Percentiles rank a stretch among this genome's conserved stretches.
Conservation (phyloP, 2,888 invertebrate genomes). For the Torymus auratus region DNA sequence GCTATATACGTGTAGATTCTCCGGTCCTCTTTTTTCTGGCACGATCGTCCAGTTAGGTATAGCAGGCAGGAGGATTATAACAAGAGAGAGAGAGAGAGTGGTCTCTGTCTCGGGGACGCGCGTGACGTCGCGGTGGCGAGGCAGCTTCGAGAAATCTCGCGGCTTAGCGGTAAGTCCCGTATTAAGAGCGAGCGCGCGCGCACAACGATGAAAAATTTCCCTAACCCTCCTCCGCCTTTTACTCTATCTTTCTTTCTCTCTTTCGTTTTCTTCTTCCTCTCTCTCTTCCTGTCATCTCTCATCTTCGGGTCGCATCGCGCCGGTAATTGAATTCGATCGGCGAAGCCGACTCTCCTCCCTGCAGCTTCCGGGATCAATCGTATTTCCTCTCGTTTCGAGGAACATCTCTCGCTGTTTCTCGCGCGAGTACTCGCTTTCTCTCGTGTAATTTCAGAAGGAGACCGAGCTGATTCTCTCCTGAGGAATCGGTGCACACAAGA, state of each 20-base stretch:
- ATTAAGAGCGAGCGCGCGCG: slow-evolving; percentile 31
- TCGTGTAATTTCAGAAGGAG: slow-evolving; percentile 13
- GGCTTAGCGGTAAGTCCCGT: slow-evolving; percentile 43
- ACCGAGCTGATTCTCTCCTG: not conserved
- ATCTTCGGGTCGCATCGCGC: slow-evolving; percentile 16
- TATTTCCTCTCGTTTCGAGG: slow-evolving; percentile 35
- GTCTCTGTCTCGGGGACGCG: slow-evolving; percentile 14
- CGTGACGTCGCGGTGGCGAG: slow-evolving; percentile 57
- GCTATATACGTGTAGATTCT: no score
- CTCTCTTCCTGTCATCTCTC: slow-evolving; percentile 31
- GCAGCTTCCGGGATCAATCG: slow-evolving; percentile 34
- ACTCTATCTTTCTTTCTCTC: not conserved
- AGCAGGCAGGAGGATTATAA: no score
- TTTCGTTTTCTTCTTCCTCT: not conserved
- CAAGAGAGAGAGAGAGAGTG: not conserved
- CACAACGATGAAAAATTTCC: slow-evolving; percentile 49
- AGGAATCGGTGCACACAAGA: no score
- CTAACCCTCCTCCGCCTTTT: slow-evolving; percentile 17
- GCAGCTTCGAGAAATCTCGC: slow-evolving; percentile 45
- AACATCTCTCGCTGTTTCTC: slow-evolving; percentile 9
- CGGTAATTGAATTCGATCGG: slow-evolving; percentile 53
- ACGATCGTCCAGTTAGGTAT: no score
- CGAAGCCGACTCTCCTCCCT: not conserved
- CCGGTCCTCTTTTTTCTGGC: no score
- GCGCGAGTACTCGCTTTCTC: slow-evolving; percentile 1